phyloP scores from a whole-genome alignment of 2,888 invertebrate species.

The Scotopteryx bipunctaria region DNA sequence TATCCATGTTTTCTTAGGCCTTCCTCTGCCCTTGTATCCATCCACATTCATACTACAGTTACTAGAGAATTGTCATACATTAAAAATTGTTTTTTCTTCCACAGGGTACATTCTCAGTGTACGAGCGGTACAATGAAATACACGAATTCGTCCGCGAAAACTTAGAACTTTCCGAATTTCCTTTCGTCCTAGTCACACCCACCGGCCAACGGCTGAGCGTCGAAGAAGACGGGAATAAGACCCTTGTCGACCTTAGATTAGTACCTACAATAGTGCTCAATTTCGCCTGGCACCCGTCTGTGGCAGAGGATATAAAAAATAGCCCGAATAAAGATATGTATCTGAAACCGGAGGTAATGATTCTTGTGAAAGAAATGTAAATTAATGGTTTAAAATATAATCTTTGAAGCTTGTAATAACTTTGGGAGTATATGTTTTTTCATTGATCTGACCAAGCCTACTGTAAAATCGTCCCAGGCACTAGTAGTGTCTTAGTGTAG shows the following conservation, averaged over 20 bases:
- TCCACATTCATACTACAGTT: no score
- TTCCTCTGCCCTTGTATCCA: no score
- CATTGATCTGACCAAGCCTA: background rate
- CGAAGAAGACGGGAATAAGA: constrained; percentile 87
- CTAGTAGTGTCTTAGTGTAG: no score
- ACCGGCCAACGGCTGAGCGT: constrained; percentile 85
- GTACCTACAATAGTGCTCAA: constrained; percentile 92
- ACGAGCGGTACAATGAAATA: constrained; percentile 89
- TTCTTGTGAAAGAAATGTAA: constrained; percentile 83
- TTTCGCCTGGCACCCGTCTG: constrained; percentile 86
- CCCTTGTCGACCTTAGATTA: constrained; percentile 89
- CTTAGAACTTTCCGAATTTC: constrained; percentile 86
- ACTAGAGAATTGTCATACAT: no score
- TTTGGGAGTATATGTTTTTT: no score
- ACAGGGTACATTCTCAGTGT: constrained; percentile 94
- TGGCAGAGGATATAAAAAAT: constrained; percentile 75
- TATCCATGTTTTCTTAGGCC: no score
- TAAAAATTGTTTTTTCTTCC: constrained; percentile 3
- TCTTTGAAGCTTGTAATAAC: no score
- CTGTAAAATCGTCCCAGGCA: no score
- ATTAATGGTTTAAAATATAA: background rate
- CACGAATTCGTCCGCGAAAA: constrained; percentile 91
- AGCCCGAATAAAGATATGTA: constrained; percentile 83
- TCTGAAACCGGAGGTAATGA: constrained; percentile 90
- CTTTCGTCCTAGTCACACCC: constrained; percentile 87